These are phyloP conservation scores for Streblospio benedicti DNA, from an alignment of 1,140 invertebrate genomes.

Conservation along the genomic window DNA sequence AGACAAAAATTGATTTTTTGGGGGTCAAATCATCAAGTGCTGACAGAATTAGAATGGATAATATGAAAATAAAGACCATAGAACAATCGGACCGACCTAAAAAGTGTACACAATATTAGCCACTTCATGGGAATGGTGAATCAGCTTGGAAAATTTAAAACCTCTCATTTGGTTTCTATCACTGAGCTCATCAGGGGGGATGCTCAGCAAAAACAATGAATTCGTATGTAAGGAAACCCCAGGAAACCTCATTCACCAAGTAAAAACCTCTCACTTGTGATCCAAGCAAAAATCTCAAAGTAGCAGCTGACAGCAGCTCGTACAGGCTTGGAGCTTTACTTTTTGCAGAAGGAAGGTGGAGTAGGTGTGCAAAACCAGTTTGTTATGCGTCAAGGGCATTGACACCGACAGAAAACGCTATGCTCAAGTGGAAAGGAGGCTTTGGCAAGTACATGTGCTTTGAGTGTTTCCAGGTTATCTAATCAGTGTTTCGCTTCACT, in stretches of 20 bases:
- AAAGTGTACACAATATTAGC: slow-evolving; percentile 18
- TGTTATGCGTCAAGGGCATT: slow-evolving; percentile 40
- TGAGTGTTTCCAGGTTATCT: slow-evolving; percentile 23
- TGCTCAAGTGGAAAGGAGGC: slow-evolving; percentile 49
- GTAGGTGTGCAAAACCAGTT: slow-evolving; percentile 28
- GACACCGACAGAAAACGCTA: slow-evolving; percentile 19
- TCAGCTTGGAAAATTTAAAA: slow-evolving; percentile 22
- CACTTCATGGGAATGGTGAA: slow-evolving; percentile 25
- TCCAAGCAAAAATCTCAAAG: slow-evolving; percentile 14
- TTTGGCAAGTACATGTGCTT: slow-evolving; percentile 47
- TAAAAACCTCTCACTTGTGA: slow-evolving; percentile 26
- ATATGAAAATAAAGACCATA: slow-evolving; percentile 36
- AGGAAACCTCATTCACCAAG: slow-evolving; percentile 15
- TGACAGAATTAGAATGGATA: slow-evolving; percentile 39
- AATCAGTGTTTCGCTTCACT: no score
- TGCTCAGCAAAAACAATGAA: background rate
- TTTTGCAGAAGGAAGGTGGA: slow-evolving; percentile 44
- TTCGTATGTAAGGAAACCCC: slow-evolving; percentile 4
- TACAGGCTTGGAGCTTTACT: slow-evolving; percentile 43
- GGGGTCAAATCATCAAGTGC: slow-evolving; percentile 21
- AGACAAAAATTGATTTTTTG: slow-evolving; percentile 32
- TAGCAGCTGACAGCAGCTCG: slow-evolving; percentile 27
- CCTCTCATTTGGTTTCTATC: background rate
- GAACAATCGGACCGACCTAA: slow-evolving; percentile 6
- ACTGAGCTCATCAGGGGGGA: background rate